These are phyloP conservation scores for Bellardia pandia DNA, from an alignment of 2,888 invertebrate species.

Conservation along the genomic window DNA sequence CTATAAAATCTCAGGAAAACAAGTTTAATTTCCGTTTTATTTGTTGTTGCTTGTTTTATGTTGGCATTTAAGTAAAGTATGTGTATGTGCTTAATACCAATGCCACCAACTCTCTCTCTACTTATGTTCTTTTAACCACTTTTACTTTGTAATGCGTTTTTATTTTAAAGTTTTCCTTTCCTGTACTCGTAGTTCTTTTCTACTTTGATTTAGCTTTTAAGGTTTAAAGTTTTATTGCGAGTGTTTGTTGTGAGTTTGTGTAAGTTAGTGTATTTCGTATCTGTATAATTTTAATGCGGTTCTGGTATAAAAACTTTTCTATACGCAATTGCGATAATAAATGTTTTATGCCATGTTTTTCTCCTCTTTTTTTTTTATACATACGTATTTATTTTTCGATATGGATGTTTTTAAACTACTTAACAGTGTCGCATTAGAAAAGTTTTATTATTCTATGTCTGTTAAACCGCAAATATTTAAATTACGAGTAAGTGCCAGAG, in stretches of 20 bases:
- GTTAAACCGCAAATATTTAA: constrained; percentile 62
- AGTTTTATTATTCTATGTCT: constrained; percentile 67
- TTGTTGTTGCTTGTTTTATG: constrained; percentile 55
- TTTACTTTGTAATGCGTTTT: constrained; percentile 58
- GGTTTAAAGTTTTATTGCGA: constrained; percentile 46
- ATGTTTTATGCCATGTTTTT: constrained; percentile 67
- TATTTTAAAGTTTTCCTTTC: constrained; percentile 48
- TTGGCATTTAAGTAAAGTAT: neutral
- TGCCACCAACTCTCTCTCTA: constrained; percentile 16
- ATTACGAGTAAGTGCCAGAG: neutral
- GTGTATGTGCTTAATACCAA: neutral
- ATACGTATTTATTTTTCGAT: neutral
- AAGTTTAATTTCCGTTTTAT: constrained; percentile 75
- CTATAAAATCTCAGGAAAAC: constrained; percentile 74
- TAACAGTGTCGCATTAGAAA: constrained; percentile 69
- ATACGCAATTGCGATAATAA: constrained; percentile 71
- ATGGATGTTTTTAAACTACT: constrained; percentile 57
- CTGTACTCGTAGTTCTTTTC: neutral
- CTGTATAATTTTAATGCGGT: constrained; percentile 64
- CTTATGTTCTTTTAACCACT: constrained; percentile 45
- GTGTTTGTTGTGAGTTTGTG: constrained; percentile 10
- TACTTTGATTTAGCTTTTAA: constrained; percentile 49
- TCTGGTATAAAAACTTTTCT: constrained; percentile 61
- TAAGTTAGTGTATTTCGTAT: constrained; percentile 15
- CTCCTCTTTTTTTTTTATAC: neutral